Evolutionary conservation across 2,888 invertebrate genomes (phyloP).

Genomic region (Eristalis arbustorum): DNA sequence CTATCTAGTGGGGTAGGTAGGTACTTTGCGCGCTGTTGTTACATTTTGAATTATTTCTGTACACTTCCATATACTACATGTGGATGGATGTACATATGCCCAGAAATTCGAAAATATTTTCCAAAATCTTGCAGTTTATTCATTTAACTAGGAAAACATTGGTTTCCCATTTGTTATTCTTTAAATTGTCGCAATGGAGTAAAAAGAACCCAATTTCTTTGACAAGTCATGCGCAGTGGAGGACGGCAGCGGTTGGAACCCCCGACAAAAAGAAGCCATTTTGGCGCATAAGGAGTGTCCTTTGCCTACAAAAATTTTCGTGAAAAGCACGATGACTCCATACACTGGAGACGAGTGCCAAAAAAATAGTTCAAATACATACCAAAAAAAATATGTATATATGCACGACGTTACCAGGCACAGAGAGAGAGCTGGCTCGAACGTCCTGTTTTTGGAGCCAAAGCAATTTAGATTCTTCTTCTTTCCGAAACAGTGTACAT

Average conservation of each 20-base stretch:
- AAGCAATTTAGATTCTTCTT: background rate
- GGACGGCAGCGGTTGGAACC: too few relatives aligned
- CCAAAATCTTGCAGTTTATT: background rate
- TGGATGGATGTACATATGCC: too few relatives aligned
- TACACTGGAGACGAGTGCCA: slow-evolving; percentile 20
- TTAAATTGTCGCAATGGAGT: slow-evolving; percentile 48
- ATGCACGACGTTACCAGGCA: background rate
- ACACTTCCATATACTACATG: background rate
- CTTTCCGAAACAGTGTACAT: background rate
- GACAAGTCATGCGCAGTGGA: slow-evolving; percentile 44
- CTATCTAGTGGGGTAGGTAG: slow-evolving; percentile 39
- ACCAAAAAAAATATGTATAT: background rate
- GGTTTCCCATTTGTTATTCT: background rate
- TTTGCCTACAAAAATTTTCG: slow-evolving; percentile 5
- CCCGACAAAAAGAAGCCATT: slow-evolving; percentile 10
- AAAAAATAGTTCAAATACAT: background rate
- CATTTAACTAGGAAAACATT: background rate
- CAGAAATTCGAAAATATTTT: background rate
- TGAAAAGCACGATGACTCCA: slow-evolving; percentile 12
- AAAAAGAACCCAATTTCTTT: background rate
- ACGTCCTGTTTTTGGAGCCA: background rate
- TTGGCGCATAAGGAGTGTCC: slow-evolving; percentile 67
- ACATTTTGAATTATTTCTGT: slow-evolving; percentile 3
- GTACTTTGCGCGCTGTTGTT: background rate
- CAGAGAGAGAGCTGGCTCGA: background rate